Evolutionary conservation across 2,888 invertebrate species (phyloP), one percentile per base, ranked within the genome.

Genomic region (Masnerella sp.): DNA sequence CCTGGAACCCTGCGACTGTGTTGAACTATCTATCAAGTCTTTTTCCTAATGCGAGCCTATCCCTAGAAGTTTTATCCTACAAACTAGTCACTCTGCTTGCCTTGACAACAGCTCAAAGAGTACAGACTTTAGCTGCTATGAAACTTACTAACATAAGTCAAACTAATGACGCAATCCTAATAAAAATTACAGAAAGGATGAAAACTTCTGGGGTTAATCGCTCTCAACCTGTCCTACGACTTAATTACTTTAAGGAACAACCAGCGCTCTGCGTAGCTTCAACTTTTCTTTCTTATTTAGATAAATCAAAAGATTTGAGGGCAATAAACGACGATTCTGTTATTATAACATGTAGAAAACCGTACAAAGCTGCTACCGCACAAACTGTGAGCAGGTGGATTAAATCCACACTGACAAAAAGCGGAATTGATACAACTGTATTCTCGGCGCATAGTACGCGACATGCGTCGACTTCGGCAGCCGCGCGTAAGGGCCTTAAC

Each of bases 361-460:
- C 34, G 7, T 18, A 49, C 12, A 30, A 49, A 2, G n/a, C 56
- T 1, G 28, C 30, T 45, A 5, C 32, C 2, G 2, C 32, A 8
- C 32, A 32, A 9, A 7, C 62, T 0, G 4, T 51, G 1, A 62
- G 62, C 32, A 47, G 42, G 14, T 62, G 51, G 51, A 62, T 62
- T 1, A 49, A 62, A 51, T 18, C 7, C 8, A 14, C 22, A 0
- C 15, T 62, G 15, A 2, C 2, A 1, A 22, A 30, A 34, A 42
- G 34, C 22, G 43, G 25, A 1, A 32, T 62, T 17, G 34, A 51
- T 7, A 42, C 22, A 0, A 14, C 15, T 5, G 5, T 42, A 18
- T 51, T 51, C 14, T 28, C 42, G 0, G 43, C 52, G 3, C 40
- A 51, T 12, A 32, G 30, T 34, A 62, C 51, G 2, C 42, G 52